Conservation (phyloP, 2,113 vertebrate species). For the Aix galericulata region DNA sequence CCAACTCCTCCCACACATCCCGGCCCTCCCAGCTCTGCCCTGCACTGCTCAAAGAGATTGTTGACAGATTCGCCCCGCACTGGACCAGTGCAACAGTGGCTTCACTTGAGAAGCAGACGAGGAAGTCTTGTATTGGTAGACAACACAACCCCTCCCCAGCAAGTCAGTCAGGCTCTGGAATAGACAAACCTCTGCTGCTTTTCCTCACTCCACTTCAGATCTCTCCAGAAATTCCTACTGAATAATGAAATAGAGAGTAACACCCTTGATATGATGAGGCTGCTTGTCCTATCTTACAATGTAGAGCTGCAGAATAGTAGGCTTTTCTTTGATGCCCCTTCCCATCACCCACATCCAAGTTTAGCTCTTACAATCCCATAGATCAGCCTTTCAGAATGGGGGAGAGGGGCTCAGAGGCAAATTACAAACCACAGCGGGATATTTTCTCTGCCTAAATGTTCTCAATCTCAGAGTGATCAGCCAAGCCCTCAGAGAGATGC, state of each 20-base stretch:
- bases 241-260: background rate
- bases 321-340: background rate
- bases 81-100: background rate
- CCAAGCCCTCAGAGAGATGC: slow-evolving; percentile 9
- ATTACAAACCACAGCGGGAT: slow-evolving; percentile 19
- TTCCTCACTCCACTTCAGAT: background rate
- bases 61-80: background rate
- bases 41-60: background rate
- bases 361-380: background rate
- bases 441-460: background rate
- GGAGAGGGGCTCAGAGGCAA: background rate
- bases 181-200: background rate
- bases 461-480: slow-evolving; percentile 8
- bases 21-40: background rate
- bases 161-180: background rate
- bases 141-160: background rate
- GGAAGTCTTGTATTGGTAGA: background rate
- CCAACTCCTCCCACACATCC: background rate
- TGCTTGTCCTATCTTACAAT: background rate
- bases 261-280: background rate
- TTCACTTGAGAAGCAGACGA: background rate
- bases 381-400: background rate
- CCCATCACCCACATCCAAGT: background rate
- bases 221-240: background rate
- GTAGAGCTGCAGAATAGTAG: background rate